These are phyloP conservation scores for Emys orbicularis DNA, from an alignment of 2,797 vertebrate species.

Conservation along the genomic window DNA sequence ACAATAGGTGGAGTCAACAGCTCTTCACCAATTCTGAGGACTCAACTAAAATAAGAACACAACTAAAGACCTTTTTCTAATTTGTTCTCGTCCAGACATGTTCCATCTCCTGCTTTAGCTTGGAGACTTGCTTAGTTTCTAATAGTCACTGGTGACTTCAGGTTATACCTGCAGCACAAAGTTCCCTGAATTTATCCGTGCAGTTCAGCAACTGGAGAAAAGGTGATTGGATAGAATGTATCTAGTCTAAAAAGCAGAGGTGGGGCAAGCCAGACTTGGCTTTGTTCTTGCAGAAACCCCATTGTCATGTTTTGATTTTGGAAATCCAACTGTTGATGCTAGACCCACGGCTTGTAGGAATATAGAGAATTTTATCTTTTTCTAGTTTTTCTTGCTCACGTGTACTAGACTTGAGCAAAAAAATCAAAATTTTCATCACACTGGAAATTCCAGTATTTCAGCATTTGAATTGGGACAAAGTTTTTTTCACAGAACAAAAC, in stretches of 20 bases:
- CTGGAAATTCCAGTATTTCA: not conserved
- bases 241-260: not conserved
- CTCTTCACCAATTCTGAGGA: not conserved
- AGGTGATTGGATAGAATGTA: not conserved
- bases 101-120: not conserved
- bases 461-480: not conserved
- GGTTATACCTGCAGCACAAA: not conserved
- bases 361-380: not conserved
- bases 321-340: not conserved
- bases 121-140: not conserved
- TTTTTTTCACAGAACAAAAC: too few relatives aligned
- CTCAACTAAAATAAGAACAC: not conserved
- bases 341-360: not conserved
- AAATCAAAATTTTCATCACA: not conserved
- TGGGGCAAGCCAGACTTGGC: not conserved
- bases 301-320: not conserved
- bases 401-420: not conserved
- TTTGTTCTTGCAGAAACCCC: not conserved
- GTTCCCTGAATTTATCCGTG: not conserved
- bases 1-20: constrained; percentile 6
- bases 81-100: not conserved
- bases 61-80: not conserved
- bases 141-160: not conserved
- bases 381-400: not conserved
- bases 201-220: not conserved